A percentile compares a stretch with the other conserved stretches of the same genome.
Evolutionary conservation across 2,113 vertebrate species (phyloP).

Genomic region (Mus spicilegus): DNA sequence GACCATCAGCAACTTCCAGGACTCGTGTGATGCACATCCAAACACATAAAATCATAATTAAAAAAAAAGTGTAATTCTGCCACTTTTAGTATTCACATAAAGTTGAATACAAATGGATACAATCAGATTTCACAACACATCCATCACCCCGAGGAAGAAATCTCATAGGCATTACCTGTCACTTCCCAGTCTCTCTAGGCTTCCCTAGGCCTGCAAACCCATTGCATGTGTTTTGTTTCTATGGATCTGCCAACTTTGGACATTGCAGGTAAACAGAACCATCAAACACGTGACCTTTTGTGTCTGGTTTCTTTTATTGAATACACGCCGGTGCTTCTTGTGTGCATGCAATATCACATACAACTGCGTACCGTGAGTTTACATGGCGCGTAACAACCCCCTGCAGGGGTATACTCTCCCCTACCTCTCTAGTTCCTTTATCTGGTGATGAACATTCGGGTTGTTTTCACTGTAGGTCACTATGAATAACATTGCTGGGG

Average conservation of each 20-base stretch:
- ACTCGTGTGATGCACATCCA: neutral
- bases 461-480: neutral
- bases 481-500: neutral
- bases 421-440: neutral
- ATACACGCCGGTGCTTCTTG: no score
- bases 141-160: neutral
- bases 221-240: neutral
- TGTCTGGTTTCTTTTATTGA: neutral
- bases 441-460: neutral
- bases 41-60: neutral
- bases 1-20: neutral
- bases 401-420: fast-evolving
- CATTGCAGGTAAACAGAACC: neutral
- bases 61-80: neutral
- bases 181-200: neutral
- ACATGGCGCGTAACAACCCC: neutral
- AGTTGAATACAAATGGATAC: neutral
- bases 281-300: neutral
- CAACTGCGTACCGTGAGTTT: no score
- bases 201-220: neutral
- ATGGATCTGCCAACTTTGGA: neutral
- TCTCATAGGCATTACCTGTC: neutral
- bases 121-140: neutral
- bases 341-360: fast-evolving
- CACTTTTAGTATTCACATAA: neutral